Evolutionary conservation across 2,888 invertebrate genomes (phyloP).

Genomic region (Chorisops tibialis): DNA sequence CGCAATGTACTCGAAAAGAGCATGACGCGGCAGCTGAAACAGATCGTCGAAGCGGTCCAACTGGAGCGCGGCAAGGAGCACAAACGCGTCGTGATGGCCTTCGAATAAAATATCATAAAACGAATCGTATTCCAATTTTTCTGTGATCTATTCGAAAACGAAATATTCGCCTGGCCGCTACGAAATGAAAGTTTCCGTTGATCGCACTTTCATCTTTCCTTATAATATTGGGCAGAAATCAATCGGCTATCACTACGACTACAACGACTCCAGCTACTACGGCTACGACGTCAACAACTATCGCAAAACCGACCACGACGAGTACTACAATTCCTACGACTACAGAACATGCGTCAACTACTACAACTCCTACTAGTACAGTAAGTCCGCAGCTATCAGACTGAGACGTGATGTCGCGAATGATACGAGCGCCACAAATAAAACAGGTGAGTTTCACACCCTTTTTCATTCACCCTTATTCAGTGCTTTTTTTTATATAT

Average conservation of each 20-base stretch:
- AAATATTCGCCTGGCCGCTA: constrained; percentile 60
- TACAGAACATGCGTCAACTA: constrained; percentile 38
- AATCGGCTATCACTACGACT: constrained; percentile 52
- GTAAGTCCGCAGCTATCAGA: constrained; percentile 44
- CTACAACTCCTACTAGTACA: constrained; percentile 45
- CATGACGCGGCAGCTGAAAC: no score
- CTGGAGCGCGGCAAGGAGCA: no score
- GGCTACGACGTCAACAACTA: constrained; percentile 44
- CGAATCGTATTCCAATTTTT: constrained; percentile 63
- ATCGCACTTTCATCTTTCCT: neutral
- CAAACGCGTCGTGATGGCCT: no score
- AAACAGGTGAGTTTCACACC: constrained; percentile 10
- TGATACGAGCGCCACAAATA: constrained; percentile 26
- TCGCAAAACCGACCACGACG: constrained; percentile 53
- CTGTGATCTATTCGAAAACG: constrained; percentile 57
- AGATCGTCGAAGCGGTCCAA: no score
- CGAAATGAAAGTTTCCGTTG: constrained; percentile 54
- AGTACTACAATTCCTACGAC: constrained; percentile 40
- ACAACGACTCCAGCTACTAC: no score
- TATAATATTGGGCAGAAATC: constrained; percentile 47
- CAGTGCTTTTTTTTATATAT: no score
- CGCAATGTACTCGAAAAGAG: no score
- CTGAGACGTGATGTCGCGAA: constrained; percentile 37
- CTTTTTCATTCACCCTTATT: no score
- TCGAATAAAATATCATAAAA: no score